Conservation (phyloP, 2,113 vertebrate genomes). For the Psammodynastes pulverulentus region DNA sequence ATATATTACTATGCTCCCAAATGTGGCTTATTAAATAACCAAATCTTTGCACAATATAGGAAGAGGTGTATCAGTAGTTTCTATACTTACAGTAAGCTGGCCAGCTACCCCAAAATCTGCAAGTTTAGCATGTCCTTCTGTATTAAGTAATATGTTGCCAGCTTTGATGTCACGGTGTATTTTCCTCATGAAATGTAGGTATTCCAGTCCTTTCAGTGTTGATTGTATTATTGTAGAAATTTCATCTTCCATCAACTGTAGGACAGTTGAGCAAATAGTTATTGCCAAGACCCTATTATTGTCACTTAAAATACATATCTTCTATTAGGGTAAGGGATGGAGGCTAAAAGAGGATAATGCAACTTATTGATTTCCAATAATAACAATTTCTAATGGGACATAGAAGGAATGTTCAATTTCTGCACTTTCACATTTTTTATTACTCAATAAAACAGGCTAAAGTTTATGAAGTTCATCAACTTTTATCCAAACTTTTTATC, state of each 20-base stretch:
- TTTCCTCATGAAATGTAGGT: constrained; percentile 98
- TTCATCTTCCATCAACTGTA: constrained; percentile 89
- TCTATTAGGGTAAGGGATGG: not conserved
- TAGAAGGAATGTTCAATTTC: not conserved
- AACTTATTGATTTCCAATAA: not conserved
- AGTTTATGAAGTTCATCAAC: not conserved
- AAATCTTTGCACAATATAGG: fast-evolving
- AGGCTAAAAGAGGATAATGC: not conserved
- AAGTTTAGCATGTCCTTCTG: constrained; percentile 91
- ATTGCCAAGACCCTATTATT: not conserved
- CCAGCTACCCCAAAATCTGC: constrained; percentile 96
- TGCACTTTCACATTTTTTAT: not conserved
- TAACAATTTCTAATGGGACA: not conserved
- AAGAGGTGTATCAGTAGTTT: not conserved
- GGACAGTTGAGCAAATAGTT: fast-evolving
- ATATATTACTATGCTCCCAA: not conserved
- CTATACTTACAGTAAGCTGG: constrained; percentile 85
- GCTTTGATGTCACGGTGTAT: constrained; percentile 97
- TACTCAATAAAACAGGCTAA: not conserved
- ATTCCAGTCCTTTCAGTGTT: constrained; percentile 89
- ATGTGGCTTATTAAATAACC: not conserved
- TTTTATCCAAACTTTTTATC: not conserved
- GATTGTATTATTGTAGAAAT: constrained; percentile 86
- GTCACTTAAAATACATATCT: not conserved
- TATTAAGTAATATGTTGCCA: constrained; percentile 91